Evolutionary conservation across 2,888 invertebrate species (phyloP).

Genomic region (Andrena flavipes): DNA sequence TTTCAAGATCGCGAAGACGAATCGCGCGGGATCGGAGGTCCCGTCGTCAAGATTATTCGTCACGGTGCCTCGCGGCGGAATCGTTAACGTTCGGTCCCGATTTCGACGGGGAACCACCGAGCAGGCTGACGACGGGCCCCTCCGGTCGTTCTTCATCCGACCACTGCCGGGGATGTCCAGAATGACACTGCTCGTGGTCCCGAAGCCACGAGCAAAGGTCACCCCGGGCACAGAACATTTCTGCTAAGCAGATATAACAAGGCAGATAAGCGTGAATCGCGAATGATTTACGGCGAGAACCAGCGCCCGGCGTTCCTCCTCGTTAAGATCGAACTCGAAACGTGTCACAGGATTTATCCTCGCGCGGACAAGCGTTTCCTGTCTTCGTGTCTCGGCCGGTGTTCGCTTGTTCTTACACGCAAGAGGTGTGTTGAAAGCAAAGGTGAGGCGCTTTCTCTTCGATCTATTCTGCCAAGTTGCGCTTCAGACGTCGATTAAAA

Average conservation of each 20-base stretch:
- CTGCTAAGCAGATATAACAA: conserved; percentile 68
- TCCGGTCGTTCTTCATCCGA: conserved; percentile 38
- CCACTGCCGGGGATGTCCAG: conserved; percentile 29
- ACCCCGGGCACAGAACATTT: conserved; percentile 45
- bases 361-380: conserved; percentile 36
- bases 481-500: not conserved
- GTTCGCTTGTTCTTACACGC: conserved; percentile 6
- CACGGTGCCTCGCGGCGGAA: conserved; percentile 7
- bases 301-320: conserved; percentile 60
- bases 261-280: conserved; percentile 67
- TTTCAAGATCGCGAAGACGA: conserved; percentile 19
- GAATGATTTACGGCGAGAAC: conserved; percentile 69
- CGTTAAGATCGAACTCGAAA: conserved; percentile 65
- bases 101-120: not conserved
- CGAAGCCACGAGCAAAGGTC: conserved; percentile 53
- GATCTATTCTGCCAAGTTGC: not conserved
- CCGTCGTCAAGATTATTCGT: conserved; percentile 12
- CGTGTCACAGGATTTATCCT: conserved; percentile 52
- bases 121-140: not conserved
- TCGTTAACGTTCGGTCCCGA: conserved; percentile 30
- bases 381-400: conserved; percentile 30
- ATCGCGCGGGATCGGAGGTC: conserved; percentile 39
- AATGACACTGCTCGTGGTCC: conserved; percentile 33
- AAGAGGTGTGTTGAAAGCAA: conserved; percentile 6
- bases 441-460: conserved; percentile 29